These are phyloP conservation scores for Micropoecilia bifurca DNA, from an alignment of 2,797 vertebrate species.

Conservation along the genomic window DNA sequence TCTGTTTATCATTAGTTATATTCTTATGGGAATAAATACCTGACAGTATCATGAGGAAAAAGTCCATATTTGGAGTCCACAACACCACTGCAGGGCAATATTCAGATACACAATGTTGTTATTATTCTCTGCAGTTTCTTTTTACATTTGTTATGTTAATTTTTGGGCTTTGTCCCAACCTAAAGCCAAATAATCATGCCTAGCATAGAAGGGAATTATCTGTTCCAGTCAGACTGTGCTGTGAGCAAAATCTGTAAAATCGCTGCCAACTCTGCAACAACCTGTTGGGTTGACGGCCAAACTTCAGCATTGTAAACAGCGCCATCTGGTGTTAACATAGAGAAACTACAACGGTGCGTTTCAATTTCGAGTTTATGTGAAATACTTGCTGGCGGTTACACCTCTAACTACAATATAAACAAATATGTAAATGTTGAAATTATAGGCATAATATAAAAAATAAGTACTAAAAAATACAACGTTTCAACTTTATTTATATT, in stretches of 20 bases:
- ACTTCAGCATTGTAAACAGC: slow-evolving; percentile 33
- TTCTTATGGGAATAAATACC: not conserved
- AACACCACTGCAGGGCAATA: no score
- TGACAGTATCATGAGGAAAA: not conserved
- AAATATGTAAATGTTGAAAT: not conserved
- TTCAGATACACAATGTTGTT: not conserved
- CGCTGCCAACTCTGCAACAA: not conserved
- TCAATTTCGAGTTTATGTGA: not conserved
- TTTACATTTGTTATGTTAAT: not conserved
- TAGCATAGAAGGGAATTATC: not conserved
- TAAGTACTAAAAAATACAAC: not conserved
- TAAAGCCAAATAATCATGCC: not conserved
- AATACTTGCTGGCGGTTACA: not conserved
- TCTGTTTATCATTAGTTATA: not conserved
- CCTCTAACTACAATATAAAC: not conserved
- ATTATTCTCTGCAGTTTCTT: not conserved
- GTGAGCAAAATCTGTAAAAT: slow-evolving; percentile 1
- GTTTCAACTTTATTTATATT: not conserved
- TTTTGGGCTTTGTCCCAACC: not conserved
- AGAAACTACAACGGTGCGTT: not conserved
- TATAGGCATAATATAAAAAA: not conserved
- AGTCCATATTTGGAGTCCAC: not conserved
- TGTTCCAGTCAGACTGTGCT: not conserved
- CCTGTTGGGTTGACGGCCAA: not conserved
- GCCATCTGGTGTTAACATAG: slow-evolving; percentile 55